A percentile compares a stretch with the other conserved stretches of the same genome.
These are phyloP conservation scores for Rhingia campestris DNA, from an alignment of 2,888 invertebrate species.

Conservation along the genomic window DNA sequence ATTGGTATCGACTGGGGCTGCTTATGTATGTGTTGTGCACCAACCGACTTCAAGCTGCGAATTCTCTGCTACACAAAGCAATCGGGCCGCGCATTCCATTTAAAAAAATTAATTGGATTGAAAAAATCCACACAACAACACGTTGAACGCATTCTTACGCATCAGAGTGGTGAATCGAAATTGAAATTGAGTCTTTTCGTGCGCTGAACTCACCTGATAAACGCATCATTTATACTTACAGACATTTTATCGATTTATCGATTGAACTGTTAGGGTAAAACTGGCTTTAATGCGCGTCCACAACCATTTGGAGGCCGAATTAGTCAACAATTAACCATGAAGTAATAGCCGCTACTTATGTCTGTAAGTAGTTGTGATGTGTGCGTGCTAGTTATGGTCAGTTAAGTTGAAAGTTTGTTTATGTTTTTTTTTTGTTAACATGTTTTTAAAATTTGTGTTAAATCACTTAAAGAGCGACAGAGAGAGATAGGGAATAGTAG, in stretches of 20 bases:
- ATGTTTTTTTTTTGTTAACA: slow-evolving; percentile 33
- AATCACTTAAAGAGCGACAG: slow-evolving; percentile 11
- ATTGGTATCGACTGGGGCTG: too few species aligned
- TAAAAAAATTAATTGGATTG: slow-evolving; percentile 44
- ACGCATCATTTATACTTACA: background rate
- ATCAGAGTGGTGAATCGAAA: background rate
- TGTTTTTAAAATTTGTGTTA: slow-evolving; percentile 30
- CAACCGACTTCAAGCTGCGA: background rate
- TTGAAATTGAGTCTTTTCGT: slow-evolving; percentile 6
- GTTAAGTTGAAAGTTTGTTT: slow-evolving; percentile 42
- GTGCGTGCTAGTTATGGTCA: slow-evolving; percentile 68
- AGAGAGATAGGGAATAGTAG: slow-evolving; percentile 14
- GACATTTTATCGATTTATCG: slow-evolving; percentile 15
- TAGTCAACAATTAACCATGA: slow-evolving; percentile 55
- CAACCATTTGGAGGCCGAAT: slow-evolving; percentile 54
- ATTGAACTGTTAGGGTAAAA: slow-evolving; percentile 34
- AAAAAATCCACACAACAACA: slow-evolving; percentile 2
- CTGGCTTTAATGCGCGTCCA: slow-evolving; percentile 21
- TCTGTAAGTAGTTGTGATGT: slow-evolving; percentile 20
- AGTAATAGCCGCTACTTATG: slow-evolving; percentile 29
- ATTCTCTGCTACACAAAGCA: slow-evolving; percentile 19
- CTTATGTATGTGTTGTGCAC: background rate
- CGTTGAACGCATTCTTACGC: slow-evolving; percentile 29
- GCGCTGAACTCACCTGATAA: background rate
- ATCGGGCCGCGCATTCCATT: slow-evolving; percentile 57